Evolutionary conservation across 2,888 invertebrate genomes (phyloP).

Genomic region (Drosophila bunnanda): DNA sequence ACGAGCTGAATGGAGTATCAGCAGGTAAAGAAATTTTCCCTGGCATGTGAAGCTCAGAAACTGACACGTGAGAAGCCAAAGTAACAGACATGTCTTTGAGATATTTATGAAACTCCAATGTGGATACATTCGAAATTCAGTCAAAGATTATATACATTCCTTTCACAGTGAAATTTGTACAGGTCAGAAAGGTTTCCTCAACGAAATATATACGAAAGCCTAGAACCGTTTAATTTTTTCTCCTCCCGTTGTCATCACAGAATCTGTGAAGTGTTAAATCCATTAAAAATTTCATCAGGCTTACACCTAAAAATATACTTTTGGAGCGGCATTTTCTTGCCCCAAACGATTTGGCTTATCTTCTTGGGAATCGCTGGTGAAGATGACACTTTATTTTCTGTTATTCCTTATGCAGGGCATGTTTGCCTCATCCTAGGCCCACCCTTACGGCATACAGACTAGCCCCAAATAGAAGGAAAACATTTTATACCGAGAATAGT

Average conservation of each 20-base stretch:
- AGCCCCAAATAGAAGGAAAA: slow-evolving; percentile 8
- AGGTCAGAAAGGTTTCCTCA: background rate
- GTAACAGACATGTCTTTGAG: slow-evolving; percentile 2
- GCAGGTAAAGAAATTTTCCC: background rate
- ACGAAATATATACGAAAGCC: background rate
- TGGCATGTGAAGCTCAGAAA: slow-evolving; percentile 6
- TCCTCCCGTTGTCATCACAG: background rate
- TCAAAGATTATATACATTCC: background rate
- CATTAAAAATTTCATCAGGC: slow-evolving; percentile 20
- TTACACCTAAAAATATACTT: slow-evolving; percentile 5
- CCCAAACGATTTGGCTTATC: slow-evolving; percentile 53
- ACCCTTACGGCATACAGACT: background rate
- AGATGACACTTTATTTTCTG: slow-evolving; percentile 60
- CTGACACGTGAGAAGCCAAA: background rate
- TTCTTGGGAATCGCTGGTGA: slow-evolving; percentile 25
- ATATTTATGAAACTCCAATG: slow-evolving; percentile 1
- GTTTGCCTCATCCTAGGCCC: slow-evolving; percentile 34
- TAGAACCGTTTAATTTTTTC: background rate
- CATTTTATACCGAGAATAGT: slow-evolving; percentile 17
- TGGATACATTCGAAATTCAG: background rate
- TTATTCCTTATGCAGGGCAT: slow-evolving; percentile 62
- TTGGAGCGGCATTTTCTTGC: slow-evolving; percentile 1
- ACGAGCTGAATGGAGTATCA: slow-evolving; percentile 39
- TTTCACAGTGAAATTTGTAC: background rate
- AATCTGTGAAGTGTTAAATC: slow-evolving; percentile 13